These are phyloP conservation scores for Miopithecus talapoin DNA, from an alignment of 2,797 vertebrate genomes.

Conservation along the genomic window DNA sequence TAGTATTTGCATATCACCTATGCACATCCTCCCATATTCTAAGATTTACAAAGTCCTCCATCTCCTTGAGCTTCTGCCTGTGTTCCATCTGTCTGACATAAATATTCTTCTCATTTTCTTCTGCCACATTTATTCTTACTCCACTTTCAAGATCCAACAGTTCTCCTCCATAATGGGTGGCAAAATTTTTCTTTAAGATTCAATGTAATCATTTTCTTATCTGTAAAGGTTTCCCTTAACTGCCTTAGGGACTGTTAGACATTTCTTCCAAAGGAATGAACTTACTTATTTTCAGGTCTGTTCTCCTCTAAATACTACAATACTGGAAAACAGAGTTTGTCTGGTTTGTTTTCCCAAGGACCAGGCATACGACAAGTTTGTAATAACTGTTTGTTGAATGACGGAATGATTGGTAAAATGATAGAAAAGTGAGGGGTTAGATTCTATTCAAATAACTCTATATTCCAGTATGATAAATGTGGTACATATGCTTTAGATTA, in stretches of 20 bases:
- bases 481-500: background rate
- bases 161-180: background rate
- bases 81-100: background rate
- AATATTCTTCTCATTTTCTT: background rate
- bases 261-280: background rate
- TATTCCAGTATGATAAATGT: background rate
- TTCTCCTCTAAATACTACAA: background rate
- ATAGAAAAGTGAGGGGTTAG: background rate
- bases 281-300: background rate
- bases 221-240: background rate
- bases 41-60: too few relatives aligned
- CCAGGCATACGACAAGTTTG: background rate
- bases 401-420: background rate
- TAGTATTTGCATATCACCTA: background rate
- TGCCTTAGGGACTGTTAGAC: fast-evolving
- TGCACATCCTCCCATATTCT: background rate
- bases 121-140: background rate
- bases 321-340: background rate
- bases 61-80: background rate
- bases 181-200: background rate
- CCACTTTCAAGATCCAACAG: background rate
- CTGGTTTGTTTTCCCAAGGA: background rate
- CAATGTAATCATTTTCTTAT: background rate
- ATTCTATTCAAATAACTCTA: background rate
- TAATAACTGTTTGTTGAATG: background rate